Percentiles rank a stretch among this genome's conserved stretches.
These are phyloP conservation scores for Forbesichthys papilliferus DNA, from an alignment of 2,113 vertebrate species.

Conservation along the genomic window DNA sequence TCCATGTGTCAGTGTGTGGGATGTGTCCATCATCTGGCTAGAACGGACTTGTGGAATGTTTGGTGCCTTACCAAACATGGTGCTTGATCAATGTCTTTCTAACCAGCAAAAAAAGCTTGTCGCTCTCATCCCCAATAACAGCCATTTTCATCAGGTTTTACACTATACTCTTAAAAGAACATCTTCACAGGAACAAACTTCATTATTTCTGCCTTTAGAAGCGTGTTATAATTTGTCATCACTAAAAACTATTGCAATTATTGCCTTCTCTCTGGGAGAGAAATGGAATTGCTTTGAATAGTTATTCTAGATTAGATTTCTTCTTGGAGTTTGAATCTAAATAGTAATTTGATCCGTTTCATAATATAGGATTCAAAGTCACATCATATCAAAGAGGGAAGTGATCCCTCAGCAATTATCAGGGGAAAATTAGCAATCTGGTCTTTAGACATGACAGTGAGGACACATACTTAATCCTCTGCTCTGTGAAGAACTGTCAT, in stretches of 20 bases:
- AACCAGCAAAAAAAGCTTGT: neutral
- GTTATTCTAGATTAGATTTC: slow-evolving; percentile 25
- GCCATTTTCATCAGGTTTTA: slow-evolving; percentile 16
- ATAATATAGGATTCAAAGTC: slow-evolving; percentile 40
- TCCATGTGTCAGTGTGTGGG: slow-evolving; percentile 39
- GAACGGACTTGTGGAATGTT: neutral
- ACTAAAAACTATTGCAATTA: slow-evolving; percentile 33
- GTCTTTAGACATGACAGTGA: slow-evolving; percentile 49
- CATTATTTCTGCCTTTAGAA: neutral
- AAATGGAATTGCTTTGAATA: slow-evolving; percentile 23
- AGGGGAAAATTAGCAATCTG: slow-evolving; percentile 40
- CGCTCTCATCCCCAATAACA: slow-evolving; percentile 23
- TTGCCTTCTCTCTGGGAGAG: neutral
- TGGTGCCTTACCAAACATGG: neutral
- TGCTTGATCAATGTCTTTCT: slow-evolving; percentile 4
- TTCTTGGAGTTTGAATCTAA: slow-evolving; percentile 12
- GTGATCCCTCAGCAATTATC: slow-evolving; percentile 51
- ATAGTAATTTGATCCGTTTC: slow-evolving; percentile 11
- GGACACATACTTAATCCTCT: slow-evolving; percentile 56
- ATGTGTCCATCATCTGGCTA: slow-evolving; percentile 30
- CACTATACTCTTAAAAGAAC: slow-evolving; percentile 5
- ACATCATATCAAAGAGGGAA: slow-evolving; percentile 37
- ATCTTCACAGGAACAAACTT: neutral
- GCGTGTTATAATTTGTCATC: slow-evolving; percentile 9
- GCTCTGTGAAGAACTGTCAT: slow-evolving; percentile 27